Evolutionary conservation across 2,797 vertebrate genomes (phyloP).

Genomic region (Discoglossus pictus): DNA sequence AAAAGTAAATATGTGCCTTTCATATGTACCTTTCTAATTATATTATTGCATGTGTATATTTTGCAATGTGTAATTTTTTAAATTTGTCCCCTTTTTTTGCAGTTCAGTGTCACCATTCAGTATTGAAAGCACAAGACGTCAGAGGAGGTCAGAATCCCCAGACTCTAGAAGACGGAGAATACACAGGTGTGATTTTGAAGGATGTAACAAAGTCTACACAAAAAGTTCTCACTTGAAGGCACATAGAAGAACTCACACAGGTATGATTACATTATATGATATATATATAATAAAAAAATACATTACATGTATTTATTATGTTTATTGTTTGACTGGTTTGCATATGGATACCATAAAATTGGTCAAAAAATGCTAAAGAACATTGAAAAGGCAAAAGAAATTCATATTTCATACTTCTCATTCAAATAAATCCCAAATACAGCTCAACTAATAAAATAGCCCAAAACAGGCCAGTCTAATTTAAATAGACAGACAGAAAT

Average conservation of each 20-base stretch:
- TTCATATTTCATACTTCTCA: too few species aligned
- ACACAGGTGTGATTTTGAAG: conserved; percentile 98
- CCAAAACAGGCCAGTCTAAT: too few species aligned
- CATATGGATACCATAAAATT: too few species aligned
- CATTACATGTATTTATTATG: too few species aligned
- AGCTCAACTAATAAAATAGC: too few species aligned
- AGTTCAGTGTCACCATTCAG: conserved; percentile 98
- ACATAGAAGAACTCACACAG: conserved; percentile 96
- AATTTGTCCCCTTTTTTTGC: conserved; percentile 52
- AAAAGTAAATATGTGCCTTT: not conserved
- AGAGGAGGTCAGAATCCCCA: conserved; percentile 92
- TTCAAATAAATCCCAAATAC: too few species aligned
- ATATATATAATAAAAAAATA: too few species aligned
- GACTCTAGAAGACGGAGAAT: conserved; percentile 97
- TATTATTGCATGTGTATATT: not conserved
- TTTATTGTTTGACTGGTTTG: too few species aligned
- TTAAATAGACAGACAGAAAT: too few species aligned
- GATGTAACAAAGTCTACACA: conserved; percentile 99
- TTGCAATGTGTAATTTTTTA: conserved; percentile 6
- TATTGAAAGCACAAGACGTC: conserved; percentile 97
- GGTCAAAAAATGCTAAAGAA: too few species aligned
- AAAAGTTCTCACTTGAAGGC: conserved; percentile 99
- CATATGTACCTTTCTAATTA: not conserved
- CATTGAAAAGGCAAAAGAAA: too few species aligned
- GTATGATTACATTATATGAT: too few species aligned